Evolutionary conservation across 2,888 invertebrate species (phyloP).

Genomic region (Drosophila melanocephala): DNA sequence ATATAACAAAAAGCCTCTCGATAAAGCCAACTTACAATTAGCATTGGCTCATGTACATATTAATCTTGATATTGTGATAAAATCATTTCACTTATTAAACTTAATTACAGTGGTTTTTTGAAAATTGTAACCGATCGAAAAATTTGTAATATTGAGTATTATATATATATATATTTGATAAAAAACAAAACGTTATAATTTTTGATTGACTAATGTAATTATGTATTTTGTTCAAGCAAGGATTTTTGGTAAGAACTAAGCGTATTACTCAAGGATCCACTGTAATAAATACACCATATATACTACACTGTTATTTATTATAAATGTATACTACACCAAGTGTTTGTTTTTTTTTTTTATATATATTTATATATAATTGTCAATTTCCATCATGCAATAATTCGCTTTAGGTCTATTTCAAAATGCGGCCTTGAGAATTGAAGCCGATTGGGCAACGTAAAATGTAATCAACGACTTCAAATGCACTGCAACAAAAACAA

Average conservation of each 20-base stretch:
- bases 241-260: conserved; percentile 13
- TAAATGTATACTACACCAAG: conserved; percentile 44
- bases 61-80: background rate
- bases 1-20: background rate
- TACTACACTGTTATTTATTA: conserved; percentile 3
- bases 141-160: background rate
- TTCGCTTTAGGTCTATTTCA: conserved; percentile 35
- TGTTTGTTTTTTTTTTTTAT: conserved; percentile 38
- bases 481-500: conserved; percentile 34
- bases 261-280: conserved; percentile 54
- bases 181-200: background rate
- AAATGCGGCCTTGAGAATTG: conserved; percentile 49
- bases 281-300: conserved; percentile 29
- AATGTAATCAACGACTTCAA: conserved; percentile 67
- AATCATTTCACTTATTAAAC: background rate
- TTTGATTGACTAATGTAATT: background rate
- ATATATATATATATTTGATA: background rate
- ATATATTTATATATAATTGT: conserved; percentile 31
- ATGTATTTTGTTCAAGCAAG: background rate
- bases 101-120: background rate
- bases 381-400: conserved; percentile 47
- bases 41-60: background rate
- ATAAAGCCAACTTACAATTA: background rate
- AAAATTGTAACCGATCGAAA: background rate
- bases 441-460: conserved; percentile 60